Percentiles rank a stretch among this genome's conserved stretches.
These are phyloP conservation scores for Myiozetetes cayanensis DNA, from an alignment of 2,113 vertebrate species.

Conservation along the genomic window DNA sequence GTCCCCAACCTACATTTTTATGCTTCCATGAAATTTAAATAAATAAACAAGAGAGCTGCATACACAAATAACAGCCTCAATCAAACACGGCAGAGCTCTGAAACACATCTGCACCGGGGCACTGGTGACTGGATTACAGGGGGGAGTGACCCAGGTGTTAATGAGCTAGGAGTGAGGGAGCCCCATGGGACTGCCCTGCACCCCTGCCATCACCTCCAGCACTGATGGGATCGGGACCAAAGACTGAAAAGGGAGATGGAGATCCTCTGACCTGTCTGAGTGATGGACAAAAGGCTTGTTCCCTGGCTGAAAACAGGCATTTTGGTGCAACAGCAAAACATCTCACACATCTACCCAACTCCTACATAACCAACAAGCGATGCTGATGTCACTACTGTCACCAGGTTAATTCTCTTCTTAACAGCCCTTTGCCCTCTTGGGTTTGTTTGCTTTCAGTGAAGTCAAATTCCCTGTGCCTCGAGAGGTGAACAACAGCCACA, in stretches of 20 bases:
- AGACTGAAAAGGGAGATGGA: background rate
- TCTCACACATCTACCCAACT: background rate
- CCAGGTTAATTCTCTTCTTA: background rate
- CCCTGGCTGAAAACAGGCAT: background rate
- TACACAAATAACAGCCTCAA: background rate
- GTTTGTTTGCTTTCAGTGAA: background rate
- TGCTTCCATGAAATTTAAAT: background rate
- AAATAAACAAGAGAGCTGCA: background rate
- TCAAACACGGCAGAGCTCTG: background rate
- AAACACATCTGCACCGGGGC: background rate
- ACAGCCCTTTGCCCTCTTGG: background rate
- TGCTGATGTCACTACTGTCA: background rate
- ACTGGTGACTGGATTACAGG: background rate
- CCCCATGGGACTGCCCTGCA: rapidly evolving
- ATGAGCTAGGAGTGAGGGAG: background rate
- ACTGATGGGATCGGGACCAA: rapidly evolving
- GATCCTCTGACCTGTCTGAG: background rate
- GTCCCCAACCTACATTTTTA: background rate
- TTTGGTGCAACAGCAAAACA: background rate
- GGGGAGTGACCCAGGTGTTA: background rate
- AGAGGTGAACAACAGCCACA: background rate
- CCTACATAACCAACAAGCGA: rapidly evolving
- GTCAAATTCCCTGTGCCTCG: background rate
- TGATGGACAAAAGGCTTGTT: background rate
- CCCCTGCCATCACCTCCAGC: background rate